phyloP scores from a whole-genome alignment of 2,888 invertebrate genomes.

The Megalurothrips usitatus region DNA sequence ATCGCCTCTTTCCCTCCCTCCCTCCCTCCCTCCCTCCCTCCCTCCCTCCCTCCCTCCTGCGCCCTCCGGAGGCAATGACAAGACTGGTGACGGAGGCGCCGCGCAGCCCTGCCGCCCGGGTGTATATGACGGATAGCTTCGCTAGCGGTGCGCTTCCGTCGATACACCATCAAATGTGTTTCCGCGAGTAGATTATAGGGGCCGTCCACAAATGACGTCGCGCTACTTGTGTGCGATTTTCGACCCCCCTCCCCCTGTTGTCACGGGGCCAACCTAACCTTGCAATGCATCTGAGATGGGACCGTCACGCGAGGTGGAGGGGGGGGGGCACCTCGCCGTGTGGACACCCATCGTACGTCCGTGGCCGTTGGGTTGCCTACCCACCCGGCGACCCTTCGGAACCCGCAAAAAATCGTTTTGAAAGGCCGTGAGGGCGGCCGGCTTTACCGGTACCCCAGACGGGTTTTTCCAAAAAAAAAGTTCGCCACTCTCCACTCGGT shows the following conservation, averaged over 20 bases:
- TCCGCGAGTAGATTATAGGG: background rate
- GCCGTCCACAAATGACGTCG: no score
- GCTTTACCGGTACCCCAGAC: background rate
- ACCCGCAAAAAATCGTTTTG: no score
- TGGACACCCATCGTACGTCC: background rate
- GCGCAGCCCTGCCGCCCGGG: background rate
- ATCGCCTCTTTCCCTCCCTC: background rate
- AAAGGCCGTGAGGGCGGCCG: background rate
- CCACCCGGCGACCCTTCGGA: background rate
- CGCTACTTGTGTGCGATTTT: no score
- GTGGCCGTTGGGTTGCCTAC: background rate
- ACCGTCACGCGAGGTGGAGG: background rate
- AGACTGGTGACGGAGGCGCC: background rate
- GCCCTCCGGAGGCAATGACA: background rate
- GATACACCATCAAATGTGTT: constrained; percentile 5
- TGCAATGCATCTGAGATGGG: background rate
- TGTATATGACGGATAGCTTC: background rate
- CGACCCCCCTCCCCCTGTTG: no score
- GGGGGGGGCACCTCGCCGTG: background rate
- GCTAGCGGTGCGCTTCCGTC: background rate
- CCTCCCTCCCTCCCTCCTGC: background rate
- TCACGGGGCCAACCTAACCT: no score
- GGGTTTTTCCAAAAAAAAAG: no score
- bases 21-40: background rate
- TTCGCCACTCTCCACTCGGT: no score